phyloP scores from a whole-genome alignment of 2,888 invertebrate species.

The Mayetiola destructor region DNA sequence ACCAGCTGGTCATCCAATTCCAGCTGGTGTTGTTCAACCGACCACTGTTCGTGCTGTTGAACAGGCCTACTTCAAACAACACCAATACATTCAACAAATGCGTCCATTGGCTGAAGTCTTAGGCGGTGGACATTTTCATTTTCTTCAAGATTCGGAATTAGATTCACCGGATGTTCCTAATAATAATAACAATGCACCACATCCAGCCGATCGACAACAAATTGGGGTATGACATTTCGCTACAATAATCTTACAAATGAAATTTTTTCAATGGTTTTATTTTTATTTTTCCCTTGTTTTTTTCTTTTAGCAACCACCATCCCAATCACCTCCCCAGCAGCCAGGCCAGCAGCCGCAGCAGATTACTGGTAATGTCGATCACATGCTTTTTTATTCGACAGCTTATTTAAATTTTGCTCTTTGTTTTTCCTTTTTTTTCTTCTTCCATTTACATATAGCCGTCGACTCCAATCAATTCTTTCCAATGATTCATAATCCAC shows the following conservation, averaged over 20 bases:
- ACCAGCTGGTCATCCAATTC: conserved; percentile 18
- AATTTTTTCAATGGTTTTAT: not conserved
- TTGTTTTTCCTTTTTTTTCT: no score
- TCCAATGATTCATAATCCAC: conserved; percentile 7
- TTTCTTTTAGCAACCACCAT: conserved; percentile 1
- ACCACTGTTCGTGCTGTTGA: conserved; percentile 48
- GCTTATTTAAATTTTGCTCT: no score
- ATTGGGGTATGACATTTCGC: not conserved
- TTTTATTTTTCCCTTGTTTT: not conserved
- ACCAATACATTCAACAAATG: conserved; percentile 41
- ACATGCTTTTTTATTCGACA: not conserved
- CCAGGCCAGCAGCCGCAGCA: no score
- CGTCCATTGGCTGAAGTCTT: conserved; percentile 61
- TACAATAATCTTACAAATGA: not conserved
- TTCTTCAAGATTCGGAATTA: conserved; percentile 81
- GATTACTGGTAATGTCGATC: no score
- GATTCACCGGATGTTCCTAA: conserved; percentile 49
- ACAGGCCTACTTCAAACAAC: conserved; percentile 45
- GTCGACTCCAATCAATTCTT: conserved; percentile 3
- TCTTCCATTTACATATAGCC: no score
- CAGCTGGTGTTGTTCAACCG: conserved; percentile 33
- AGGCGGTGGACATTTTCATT: conserved; percentile 64
- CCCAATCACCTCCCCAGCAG: conserved; percentile 15
- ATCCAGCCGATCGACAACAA: not conserved
- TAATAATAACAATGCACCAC: not conserved